Percentiles rank a stretch among this genome's conserved stretches.
Conservation (phyloP, 2,888 invertebrate species). For the Orthosia gracilis region DNA sequence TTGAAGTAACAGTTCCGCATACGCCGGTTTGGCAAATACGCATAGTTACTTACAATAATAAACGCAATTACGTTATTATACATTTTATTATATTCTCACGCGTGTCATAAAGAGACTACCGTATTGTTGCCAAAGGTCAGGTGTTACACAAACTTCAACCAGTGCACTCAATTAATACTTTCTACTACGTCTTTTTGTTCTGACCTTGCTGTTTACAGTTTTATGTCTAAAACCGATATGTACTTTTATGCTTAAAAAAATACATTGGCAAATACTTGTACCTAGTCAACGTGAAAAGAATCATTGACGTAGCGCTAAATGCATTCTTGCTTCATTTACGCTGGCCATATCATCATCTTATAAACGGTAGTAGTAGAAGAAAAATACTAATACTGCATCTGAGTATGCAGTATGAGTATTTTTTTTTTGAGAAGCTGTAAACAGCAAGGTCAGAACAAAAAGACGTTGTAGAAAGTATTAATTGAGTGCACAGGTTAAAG, state of each 20-base stretch:
- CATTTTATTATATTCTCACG: conserved; percentile 25
- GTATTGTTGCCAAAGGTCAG: conserved; percentile 32
- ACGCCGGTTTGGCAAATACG: neutral
- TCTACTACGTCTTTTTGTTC: neutral
- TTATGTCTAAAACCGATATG: no score
- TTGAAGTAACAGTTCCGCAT: neutral
- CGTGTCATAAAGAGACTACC: conserved; percentile 23
- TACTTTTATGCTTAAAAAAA: no score
- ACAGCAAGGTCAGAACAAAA: neutral
- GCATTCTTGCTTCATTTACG: no score
- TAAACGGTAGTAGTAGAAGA: no score
- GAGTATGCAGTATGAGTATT: no score
- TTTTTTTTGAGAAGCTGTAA: no score
- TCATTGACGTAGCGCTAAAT: no score
- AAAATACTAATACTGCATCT: no score
- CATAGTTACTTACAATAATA: neutral
- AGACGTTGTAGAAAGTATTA: neutral
- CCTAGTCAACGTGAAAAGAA: no score
- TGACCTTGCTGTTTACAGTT: neutral
- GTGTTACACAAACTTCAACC: conserved; percentile 22
- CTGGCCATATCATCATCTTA: no score
- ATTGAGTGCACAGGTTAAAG: conserved; percentile 5
- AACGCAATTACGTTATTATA: neutral
- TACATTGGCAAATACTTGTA: no score
- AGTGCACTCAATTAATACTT: neutral